phyloP scores from a whole-genome alignment of 2,113 vertebrate species.

The Oreochromis aureus region DNA sequence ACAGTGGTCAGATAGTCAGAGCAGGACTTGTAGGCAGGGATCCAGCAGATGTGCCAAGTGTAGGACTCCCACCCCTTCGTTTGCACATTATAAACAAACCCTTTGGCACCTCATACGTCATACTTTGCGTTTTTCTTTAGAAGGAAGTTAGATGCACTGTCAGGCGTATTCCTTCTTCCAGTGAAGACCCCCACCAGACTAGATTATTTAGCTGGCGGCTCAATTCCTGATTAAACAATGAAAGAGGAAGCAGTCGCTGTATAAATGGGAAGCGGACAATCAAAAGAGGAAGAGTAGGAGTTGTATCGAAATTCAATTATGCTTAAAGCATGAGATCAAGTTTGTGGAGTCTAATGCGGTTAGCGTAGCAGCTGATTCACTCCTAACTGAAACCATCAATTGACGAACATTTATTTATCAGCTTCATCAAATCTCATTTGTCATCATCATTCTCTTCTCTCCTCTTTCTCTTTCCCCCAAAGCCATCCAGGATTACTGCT shows the following conservation, averaged over 20 bases:
- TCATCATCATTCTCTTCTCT: not conserved
- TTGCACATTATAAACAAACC: not conserved
- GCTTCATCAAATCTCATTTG: not conserved
- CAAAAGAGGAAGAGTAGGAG: constrained; percentile 11
- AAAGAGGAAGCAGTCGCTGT: constrained; percentile 38
- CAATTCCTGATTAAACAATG: constrained; percentile 15
- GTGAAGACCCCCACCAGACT: not conserved
- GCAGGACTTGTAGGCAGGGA: not conserved
- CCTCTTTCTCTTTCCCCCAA: not conserved
- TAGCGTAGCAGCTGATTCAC: not conserved
- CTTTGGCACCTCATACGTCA: not conserved
- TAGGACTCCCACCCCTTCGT: not conserved
- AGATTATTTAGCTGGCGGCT: not conserved
- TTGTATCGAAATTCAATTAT: not conserved
- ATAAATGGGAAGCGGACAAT: constrained; percentile 33
- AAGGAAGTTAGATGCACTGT: not conserved
- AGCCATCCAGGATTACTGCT: constrained; percentile 70
- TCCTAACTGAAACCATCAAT: not conserved
- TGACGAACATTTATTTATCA: not conserved
- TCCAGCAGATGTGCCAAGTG: not conserved
- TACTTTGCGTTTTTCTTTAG: rapidly evolving
- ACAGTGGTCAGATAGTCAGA: not conserved
- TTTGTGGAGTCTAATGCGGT: not conserved
- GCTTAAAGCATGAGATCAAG: not conserved
- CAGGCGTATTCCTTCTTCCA: not conserved